Conservation (phyloP, 2,113 vertebrate species). For the Ramphastos sulfuratus region DNA sequence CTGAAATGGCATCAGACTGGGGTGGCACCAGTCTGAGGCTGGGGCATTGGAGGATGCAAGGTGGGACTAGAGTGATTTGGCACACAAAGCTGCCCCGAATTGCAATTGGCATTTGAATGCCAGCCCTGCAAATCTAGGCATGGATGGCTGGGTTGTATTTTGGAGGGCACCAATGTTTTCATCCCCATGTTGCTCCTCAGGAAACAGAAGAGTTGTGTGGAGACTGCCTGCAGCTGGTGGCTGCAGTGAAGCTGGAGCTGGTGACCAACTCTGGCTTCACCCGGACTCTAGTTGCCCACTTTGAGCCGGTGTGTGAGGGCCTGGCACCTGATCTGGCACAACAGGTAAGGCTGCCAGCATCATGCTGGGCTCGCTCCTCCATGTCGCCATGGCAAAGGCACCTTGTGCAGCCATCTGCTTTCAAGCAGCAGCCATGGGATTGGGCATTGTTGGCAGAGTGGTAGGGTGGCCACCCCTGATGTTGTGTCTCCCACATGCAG, state of each 20-base stretch:
- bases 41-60: not conserved
- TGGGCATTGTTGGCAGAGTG: not conserved
- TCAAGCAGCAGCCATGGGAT: rapidly evolving
- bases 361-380: not conserved
- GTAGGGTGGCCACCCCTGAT: rapidly evolving
- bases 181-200: not conserved
- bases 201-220: slow-evolving; percentile 60
- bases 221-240: slow-evolving; percentile 80
- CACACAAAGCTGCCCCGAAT: not conserved
- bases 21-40: rapidly evolving
- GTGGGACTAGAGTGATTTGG: not conserved
- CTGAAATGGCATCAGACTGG: not conserved
- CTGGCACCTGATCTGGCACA: slow-evolving; percentile 69
- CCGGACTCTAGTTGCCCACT: slow-evolving; percentile 39
- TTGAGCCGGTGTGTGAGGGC: slow-evolving; percentile 74
- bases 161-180: rapidly evolving
- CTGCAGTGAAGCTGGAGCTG: slow-evolving; percentile 70
- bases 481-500: slow-evolving; percentile 50
- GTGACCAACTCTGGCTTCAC: slow-evolving; percentile 64
- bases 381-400: too few relatives aligned
- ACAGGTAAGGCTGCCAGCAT: not conserved
- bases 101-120: not conserved
- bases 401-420: not conserved
- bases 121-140: not conserved
- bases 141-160: rapidly evolving